Evolutionary conservation across 1,140 invertebrate species (phyloP), one percentile per base, ranked within the genome.

Genomic region (Drosophila lowei): DNA sequence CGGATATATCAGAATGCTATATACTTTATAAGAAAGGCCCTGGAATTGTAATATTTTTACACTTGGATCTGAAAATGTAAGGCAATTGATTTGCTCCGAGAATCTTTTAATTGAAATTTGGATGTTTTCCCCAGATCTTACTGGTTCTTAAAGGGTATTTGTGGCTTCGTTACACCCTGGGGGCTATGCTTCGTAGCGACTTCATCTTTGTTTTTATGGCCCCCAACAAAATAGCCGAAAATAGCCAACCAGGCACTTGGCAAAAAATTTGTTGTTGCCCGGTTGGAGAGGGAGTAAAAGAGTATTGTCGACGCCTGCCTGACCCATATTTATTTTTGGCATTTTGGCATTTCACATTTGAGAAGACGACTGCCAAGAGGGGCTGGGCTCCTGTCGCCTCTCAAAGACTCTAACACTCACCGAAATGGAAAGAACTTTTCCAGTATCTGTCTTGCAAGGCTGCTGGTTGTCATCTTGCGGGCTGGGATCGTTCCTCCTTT

Each of bases 291-390:
- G 43, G 21, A 6, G 58, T 59, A 41, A 30, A 42, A 18, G 49
- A 56, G n/a, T 21, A 18, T n/a, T 9, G 6, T 15, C 11, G 2
- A 15, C n/a, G 23, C 64, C 6, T 57, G 50, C 42, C 61, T 88
- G 81, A 88, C 81, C 81, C 74, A 86, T 81, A 86, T 86, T 86
- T 86, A 88, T 88, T 86, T 85, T 86, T 86, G 83, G 83, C 77
- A 72, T 55, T 65, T 62, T 57, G 53, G 64, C 62, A 56, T 64
- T 64, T 58, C 16, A 11, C n/a, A n/a, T n/a, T n/a, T n/a, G n/a
- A n/a, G n/a, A n/a, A n/a, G 21, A 1, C 48, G n/a, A 16, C 41
- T 46, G 46, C 38, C 48, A 15, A 34, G 30, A 34, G 30, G n/a
- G n/a, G n/a, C n/a, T n/a, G n/a, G n/a, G n/a, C 34, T 9, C 7